Evolutionary conservation across 2,113 vertebrate genomes (phyloP), one percentile per base, ranked within the genome.

Genomic region (Axis porcinus): DNA sequence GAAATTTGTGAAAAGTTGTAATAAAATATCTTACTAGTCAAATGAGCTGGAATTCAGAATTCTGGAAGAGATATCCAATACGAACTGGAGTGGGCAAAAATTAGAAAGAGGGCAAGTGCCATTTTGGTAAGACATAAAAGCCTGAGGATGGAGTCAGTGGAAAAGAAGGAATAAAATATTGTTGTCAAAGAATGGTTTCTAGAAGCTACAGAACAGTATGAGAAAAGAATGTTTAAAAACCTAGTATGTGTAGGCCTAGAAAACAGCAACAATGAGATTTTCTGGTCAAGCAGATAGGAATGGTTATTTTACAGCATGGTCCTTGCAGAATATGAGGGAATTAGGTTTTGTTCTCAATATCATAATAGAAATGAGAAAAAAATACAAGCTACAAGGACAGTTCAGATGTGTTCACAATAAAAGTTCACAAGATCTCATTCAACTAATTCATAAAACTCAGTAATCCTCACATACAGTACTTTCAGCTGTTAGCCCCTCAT

Each of bases 381-480:
- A 57, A 33, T 23, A 70, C 19, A 40, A 84, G 21, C 62, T 92
- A 47, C 16, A 62, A 89, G 33, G 23, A 50, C 2, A 88, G 88
- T 74, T 95, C 54, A 45, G 47, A 84, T n/a, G n/a, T 91, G 21
- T 85, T 64, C 50, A 76, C 21, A 52, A 30, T 86, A 86, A 52
- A 86, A 54, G 28, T 96, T 91, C 91, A 67, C 23, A 82, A 82
- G 81, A 17, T 54, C 74, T 97, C 62, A 33, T 96, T 95, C 45
- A 55, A n/a, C 55, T 97, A 93, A 95, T 96, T 95, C 47, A 78
- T 50, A 89, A 88, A 96, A 67, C 16, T 93, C 54, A 62, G 54
- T 36, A 76, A 83, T 96, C 33, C 30, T 92, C 92, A 97, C 58
- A 67, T 43, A 78, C 27, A 85, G 40, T 76, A 7, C 70, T 74